phyloP scores from a whole-genome alignment of 2,113 vertebrate species.

The Loxodonta africana region DNA sequence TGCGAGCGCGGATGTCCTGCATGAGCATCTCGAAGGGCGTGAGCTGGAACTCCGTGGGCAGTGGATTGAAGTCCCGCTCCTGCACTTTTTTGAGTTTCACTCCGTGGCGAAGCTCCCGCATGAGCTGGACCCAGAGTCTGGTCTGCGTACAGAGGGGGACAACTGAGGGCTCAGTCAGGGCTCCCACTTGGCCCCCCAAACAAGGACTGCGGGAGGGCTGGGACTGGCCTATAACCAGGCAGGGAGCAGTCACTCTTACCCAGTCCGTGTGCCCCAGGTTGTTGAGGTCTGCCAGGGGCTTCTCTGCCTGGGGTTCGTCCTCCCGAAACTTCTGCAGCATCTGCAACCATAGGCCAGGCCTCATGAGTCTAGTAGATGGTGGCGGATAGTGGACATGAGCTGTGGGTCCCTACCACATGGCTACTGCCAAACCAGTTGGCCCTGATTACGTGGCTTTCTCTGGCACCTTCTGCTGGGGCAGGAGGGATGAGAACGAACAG shows the following conservation, averaged over 20 bases:
- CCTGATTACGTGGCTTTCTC: neutral
- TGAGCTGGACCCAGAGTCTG: constrained; percentile 97
- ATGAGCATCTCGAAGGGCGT: constrained; percentile 99
- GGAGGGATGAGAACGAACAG: neutral
- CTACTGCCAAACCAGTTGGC: neutral
- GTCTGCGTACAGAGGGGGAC: constrained; percentile 86
- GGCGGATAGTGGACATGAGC: rapidly evolving
- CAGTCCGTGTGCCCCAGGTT: constrained; percentile 95
- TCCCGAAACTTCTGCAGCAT: constrained; percentile 95
- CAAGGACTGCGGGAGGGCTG: neutral
- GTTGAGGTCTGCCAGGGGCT: constrained; percentile 89
- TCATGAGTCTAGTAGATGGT: neutral
- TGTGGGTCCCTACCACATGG: rapidly evolving
- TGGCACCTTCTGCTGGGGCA: neutral
- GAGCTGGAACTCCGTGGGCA: constrained; percentile 97
- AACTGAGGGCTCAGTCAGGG: neutral
- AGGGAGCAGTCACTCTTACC: constrained; percentile 86
- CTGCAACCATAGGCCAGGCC: constrained; percentile 80
- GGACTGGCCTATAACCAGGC: neutral
- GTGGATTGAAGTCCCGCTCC: constrained; percentile 95
- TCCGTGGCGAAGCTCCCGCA: constrained; percentile 96
- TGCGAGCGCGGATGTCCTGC: constrained; percentile 96
- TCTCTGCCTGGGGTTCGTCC: constrained; percentile 88
- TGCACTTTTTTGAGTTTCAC: constrained; percentile 98
- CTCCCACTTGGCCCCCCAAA: neutral